Evolutionary conservation across 1,140 invertebrate species (phyloP), one percentile per base, ranked within the genome.

Genomic region (Laupala kohalensis): DNA sequence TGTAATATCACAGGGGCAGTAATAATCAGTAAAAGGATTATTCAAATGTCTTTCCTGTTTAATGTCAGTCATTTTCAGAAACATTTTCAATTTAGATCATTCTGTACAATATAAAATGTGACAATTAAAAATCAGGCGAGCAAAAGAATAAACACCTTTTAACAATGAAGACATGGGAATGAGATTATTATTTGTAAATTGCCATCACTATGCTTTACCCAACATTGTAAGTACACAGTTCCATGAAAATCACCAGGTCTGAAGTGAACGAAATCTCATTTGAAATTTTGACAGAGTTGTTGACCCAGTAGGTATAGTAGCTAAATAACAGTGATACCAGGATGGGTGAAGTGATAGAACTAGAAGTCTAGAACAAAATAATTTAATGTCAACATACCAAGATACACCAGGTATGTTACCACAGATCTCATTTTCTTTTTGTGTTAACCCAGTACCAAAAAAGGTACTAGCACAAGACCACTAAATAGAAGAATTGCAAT

Each of bases 211-310:
- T 68, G 24, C 29, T 72, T 72, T 62, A 71, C n/a, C 70, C 71
- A 62, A 27, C 62, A 68, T 62, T 28, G 65, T 72, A 72, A 72
- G 71, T 72, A 72, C 71, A 72, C 71, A 72, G 66, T 72, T 53
- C 71, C 67, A 68, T 25, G 15, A 71, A 53, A 71, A 67, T 25
- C 70, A 71, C 24, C 69, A 70, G 69, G 69, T 27, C 66, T 67
- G 26, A 71, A 27, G 24, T 28, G 4, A 62, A 67, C n/a, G 19
- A 72, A 72, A 67, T 30, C 28, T 68, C 25, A 15, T n/a, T 9
- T 62, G n/a, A 37, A 53, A 62, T 23, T 68, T 25, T 15, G 27
- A 25, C 53, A 67, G 12, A 25, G 23, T 25, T 12, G 6, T 37
- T 3, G 23, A 19, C 25, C 23, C 12, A 53, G 25, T 63, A 27